These are phyloP conservation scores for Propsilocerus akamusi DNA, from an alignment of 1,140 invertebrate genomes.

Conservation along the genomic window DNA sequence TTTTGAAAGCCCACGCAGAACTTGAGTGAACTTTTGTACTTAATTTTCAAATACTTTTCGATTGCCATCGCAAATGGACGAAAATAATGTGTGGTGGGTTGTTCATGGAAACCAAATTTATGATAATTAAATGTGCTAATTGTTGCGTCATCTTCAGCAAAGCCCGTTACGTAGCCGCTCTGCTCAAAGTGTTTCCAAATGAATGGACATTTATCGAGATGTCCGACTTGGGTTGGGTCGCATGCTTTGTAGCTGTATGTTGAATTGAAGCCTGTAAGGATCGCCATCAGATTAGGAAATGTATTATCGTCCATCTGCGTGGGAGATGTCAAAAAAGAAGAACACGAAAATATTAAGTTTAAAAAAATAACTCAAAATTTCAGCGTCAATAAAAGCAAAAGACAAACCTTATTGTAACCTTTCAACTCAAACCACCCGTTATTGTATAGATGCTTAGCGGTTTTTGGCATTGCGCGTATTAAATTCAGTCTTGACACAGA, in stretches of 20 bases:
- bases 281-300: conserved; percentile 63
- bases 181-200: conserved; percentile 59
- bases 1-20: conserved; percentile 39
- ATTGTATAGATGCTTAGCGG: conserved; percentile 38
- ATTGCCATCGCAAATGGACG: conserved; percentile 51
- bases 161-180: conserved; percentile 54
- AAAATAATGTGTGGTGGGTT: conserved; percentile 68
- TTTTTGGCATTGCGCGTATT: conserved; percentile 54
- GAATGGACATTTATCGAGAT: conserved; percentile 45
- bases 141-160: conserved; percentile 53
- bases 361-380: background rate
- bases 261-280: conserved; percentile 42
- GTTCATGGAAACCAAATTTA: conserved; percentile 53
- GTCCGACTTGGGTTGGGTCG: conserved; percentile 25
- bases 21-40: conserved; percentile 17
- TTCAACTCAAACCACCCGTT: conserved; percentile 30
- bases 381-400: background rate
- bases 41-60: conserved; percentile 28
- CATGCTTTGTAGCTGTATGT: conserved; percentile 27
- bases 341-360: conserved; percentile 9
- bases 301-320: conserved; percentile 55
- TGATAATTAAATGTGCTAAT: conserved; percentile 69
- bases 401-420: conserved; percentile 28
- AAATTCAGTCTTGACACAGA: conserved; percentile 64
- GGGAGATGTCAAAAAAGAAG: too few species aligned